These are phyloP conservation scores for Prenolepis imparis DNA, from an alignment of 2,888 invertebrate genomes.

Conservation along the genomic window DNA sequence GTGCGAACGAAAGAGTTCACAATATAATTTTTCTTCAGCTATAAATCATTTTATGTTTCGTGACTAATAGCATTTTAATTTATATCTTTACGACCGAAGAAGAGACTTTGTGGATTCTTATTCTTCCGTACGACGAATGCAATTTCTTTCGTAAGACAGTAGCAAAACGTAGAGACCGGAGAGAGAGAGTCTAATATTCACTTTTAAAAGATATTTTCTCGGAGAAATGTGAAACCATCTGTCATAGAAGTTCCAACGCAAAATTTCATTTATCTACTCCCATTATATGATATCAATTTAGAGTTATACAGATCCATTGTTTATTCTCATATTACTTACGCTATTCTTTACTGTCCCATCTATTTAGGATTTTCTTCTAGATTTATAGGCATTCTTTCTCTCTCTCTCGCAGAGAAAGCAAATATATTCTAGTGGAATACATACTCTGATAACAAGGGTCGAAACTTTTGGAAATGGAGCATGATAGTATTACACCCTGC, in stretches of 20 bases:
- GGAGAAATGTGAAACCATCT: slow-evolving; percentile 42
- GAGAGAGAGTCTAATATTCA: slow-evolving; percentile 44
- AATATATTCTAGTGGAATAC: slow-evolving; percentile 16
- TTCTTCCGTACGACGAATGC: slow-evolving; percentile 29
- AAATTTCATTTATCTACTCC: slow-evolving; percentile 50
- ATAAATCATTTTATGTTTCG: slow-evolving; percentile 43
- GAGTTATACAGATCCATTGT: slow-evolving; percentile 48
- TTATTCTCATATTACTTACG: slow-evolving; percentile 44
- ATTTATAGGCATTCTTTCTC: slow-evolving; percentile 43
- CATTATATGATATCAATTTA: slow-evolving; percentile 52
- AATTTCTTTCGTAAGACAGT: slow-evolving; percentile 23
- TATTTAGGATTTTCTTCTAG: slow-evolving; percentile 18
- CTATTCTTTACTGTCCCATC: slow-evolving; percentile 29
- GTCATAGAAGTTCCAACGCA: slow-evolving; percentile 47
- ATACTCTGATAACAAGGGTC: slow-evolving; percentile 54
- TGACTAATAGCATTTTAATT: slow-evolving; percentile 50
- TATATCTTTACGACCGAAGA: slow-evolving; percentile 19
- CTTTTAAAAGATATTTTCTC: slow-evolving; percentile 54
- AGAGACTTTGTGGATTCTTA: slow-evolving; percentile 27
- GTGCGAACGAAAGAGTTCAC: slow-evolving; percentile 1
- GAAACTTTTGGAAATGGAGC: slow-evolving; percentile 56
- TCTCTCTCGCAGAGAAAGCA: slow-evolving; percentile 18
- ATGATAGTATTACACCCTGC: slow-evolving; percentile 53
- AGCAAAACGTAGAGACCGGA: slow-evolving; percentile 28
- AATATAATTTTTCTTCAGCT: background rate